Evolutionary conservation across 2,888 invertebrate genomes (phyloP), one percentile per base, ranked within the genome.

Genomic region (Agapetus fuscipes): DNA sequence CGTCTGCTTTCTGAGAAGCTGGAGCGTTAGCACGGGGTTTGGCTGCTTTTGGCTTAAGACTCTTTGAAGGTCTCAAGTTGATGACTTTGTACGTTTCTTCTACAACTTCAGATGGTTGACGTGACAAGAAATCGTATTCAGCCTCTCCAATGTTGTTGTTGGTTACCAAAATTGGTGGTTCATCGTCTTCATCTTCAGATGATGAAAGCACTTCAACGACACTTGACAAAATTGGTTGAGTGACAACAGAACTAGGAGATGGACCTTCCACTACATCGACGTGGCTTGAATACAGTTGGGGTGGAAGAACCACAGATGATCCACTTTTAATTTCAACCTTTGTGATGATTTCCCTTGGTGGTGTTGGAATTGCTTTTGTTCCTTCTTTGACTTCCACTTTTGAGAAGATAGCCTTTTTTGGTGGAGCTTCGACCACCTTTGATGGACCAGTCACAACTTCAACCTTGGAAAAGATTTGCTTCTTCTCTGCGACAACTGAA

Each of bases 61-160:
- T 60, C 64, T 78, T 74, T 39, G 79, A 78, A n/a, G 85, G 80
- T 48, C 79, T 77, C 46, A 86, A 65, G 57, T 87, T 87, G 34
- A 86, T 80, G 51, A 87, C 80, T 62, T 82, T 83, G 60, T 80
- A 88, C 0, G 87, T 85, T 66, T 88, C 87, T 59, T 88, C 87
- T 5, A 85, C 80, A 49, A 83, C 80, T 61, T 88, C 86, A 6
- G 84, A 80, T 1, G 88, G 88, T 54, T 89, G 87, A 26, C 86
- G 74, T 5, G 87, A 87, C 3, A 88, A 71, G 54, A 86, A 83
- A 57, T 88, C 87, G 55, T 87, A 88, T 62, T 87, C 87, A 0
- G 86, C 84, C 47, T 83, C 83, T 14, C 79, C 82, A 26, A 83
- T 72, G 53, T 83, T 81, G 53, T 85, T 86, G 42, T 82, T 81